Evolutionary conservation across 2,113 vertebrate species (phyloP).

Genomic region (Notiomystis cincta): DNA sequence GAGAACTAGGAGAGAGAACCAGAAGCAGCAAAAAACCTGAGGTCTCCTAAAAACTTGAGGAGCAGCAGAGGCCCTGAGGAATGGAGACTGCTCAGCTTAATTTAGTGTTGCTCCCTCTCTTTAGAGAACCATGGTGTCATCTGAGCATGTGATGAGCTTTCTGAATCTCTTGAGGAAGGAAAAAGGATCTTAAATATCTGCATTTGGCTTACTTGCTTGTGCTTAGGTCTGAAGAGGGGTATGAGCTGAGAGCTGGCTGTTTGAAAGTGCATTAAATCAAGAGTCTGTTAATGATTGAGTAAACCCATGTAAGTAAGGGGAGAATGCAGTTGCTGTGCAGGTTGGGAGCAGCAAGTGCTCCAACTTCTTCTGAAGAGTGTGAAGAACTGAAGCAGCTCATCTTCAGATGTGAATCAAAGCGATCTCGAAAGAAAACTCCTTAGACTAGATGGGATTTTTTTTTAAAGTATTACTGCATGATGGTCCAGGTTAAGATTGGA

Average conservation of each 20-base stretch:
- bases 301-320: background rate
- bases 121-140: background rate
- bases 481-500: background rate
- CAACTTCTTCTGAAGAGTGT: background rate
- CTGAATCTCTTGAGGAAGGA: background rate
- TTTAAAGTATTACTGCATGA: background rate
- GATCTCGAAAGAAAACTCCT: background rate
- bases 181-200: background rate
- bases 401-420: background rate
- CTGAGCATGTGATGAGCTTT: background rate
- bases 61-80: background rate
- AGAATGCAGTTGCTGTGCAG: background rate
- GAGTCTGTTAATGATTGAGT: background rate
- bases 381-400: background rate
- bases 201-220: background rate
- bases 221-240: background rate
- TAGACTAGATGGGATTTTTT: background rate
- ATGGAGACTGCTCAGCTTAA: background rate
- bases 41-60: background rate
- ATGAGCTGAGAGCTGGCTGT: background rate
- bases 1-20: background rate
- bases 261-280: background rate
- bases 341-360: background rate
- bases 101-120: background rate
- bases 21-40: background rate